Base-by-base conservation (phyloP, 2,113 vertebrate genomes). In the Callipepla squamata region DNA sequence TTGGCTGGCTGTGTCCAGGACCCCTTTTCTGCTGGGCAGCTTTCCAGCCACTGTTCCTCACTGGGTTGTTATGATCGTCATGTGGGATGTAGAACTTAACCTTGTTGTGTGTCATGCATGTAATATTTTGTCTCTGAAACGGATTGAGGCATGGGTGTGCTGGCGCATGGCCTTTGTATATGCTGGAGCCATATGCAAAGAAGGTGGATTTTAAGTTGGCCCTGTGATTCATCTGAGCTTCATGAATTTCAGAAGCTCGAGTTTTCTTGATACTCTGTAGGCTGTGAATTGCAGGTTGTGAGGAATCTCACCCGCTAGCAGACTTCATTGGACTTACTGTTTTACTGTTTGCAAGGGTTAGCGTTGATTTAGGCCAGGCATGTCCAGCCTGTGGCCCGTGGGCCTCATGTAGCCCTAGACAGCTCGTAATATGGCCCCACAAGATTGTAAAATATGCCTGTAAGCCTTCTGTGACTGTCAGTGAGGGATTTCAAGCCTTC, bases 221-320 rank as follows among this genome's bases (percentile, higher is more conserved):
- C 17, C 34, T 23, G 18, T 23, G 11, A 47, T 36, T 87, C 34
- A n/a, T n/a, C 25, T 57, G 57, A 28, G 7, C 9, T 59, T 65
- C 25, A 63, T 70, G 50, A 59, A 47, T 34, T 80, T 75, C 44
- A 75, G 36, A 65, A 65, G 62, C 63, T 66, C 44, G 32, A 23
- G 19, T 61, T 36, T 32, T 44, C 28, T 66, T 20, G 5, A 20
- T 66, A 13, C 40, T 44, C 28, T 13, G 28, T 28, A 50, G 23
- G 38, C 19, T 0, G 0, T 19, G 23, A 6, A 1, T 14, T 19
- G 55, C 55, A 69, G 20, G 26, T 59, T 13, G 16, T 7, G 17
- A 19, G 45, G 75, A 65, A 69, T 22, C 76, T 36, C 0, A 0
- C 22, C 44, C 19, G 6, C 65, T 62, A 50, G 36, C 40, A 63